Conservation (phyloP, 2,888 invertebrate species). For the Gisinianus flammeolus region DNA sequence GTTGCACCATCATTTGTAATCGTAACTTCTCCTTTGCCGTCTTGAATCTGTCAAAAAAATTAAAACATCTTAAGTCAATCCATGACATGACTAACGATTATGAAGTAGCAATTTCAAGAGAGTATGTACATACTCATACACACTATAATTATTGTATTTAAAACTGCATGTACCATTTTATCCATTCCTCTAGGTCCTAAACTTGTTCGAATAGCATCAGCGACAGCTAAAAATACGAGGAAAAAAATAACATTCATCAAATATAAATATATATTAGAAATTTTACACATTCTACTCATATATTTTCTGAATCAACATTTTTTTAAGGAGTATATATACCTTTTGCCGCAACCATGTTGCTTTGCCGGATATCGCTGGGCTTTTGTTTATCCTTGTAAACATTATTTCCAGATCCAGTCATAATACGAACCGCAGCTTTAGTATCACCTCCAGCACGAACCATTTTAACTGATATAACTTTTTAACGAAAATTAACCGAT, state of each 20-base stretch:
- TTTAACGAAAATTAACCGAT: constrained; percentile 6
- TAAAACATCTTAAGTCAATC: too few species aligned
- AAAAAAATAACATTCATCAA: neutral
- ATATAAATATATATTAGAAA: neutral
- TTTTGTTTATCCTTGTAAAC: constrained; percentile 92
- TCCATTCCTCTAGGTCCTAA: constrained; percentile 99
- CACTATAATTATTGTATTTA: too few species aligned
- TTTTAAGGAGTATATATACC: too few species aligned
- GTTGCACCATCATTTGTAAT: constrained; percentile 99
- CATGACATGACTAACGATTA: too few species aligned
- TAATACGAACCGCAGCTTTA: neutral
- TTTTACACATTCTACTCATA: too few species aligned
- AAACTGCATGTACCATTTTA: constrained; percentile 91
- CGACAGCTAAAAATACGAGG: constrained; percentile 78
- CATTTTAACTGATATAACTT: constrained; percentile 23
- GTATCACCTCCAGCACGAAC: constrained; percentile 35
- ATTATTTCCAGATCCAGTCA: constrained; percentile 51
- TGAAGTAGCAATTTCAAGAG: too few species aligned
- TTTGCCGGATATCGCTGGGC: constrained; percentile 89
- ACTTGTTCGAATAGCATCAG: constrained; percentile 98
- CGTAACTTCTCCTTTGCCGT: constrained; percentile 95
- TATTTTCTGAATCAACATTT: neutral
- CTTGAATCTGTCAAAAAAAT: constrained; percentile 76
- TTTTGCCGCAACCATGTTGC: constrained; percentile 98
- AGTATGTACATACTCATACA: too few species aligned